Percentiles rank a stretch among this genome's conserved stretches.
These are phyloP conservation scores for Petroica traversi DNA, from an alignment of 2,113 vertebrate species.

Conservation along the genomic window DNA sequence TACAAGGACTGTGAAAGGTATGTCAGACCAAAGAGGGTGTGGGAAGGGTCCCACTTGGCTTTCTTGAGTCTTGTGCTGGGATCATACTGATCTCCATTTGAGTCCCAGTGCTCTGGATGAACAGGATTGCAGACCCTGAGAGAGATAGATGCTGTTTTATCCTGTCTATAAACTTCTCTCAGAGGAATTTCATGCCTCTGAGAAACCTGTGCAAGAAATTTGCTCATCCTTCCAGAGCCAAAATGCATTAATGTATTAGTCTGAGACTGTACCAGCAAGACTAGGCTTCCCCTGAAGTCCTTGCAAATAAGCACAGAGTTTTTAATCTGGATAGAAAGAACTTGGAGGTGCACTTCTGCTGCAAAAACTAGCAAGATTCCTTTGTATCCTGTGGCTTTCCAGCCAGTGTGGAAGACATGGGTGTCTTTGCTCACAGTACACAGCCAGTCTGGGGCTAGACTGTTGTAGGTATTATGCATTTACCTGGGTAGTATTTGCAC, in stretches of 20 bases:
- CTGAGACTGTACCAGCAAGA: background rate
- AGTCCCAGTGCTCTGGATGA: background rate
- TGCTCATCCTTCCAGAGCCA: background rate
- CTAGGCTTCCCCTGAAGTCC: background rate
- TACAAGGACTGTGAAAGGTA: background rate
- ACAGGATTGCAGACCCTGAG: background rate
- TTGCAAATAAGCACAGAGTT: background rate
- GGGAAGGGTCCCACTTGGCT: background rate
- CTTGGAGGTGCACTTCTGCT: background rate
- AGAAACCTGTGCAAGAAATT: background rate
- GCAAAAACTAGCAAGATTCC: background rate
- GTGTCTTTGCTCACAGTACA: background rate
- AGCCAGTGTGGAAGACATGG: background rate
- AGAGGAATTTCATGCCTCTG: background rate
- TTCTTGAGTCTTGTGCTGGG: background rate
- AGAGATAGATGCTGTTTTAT: background rate
- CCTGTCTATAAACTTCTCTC: background rate
- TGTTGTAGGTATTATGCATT: background rate
- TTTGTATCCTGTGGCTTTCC: background rate
- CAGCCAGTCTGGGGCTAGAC: background rate
- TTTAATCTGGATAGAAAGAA: background rate
- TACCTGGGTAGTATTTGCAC: background rate
- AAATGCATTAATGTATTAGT: background rate
- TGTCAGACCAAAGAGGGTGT: background rate
- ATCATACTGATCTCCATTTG: background rate